Evolutionary conservation across 2,888 invertebrate species (phyloP), one percentile per base, ranked within the genome.

Genomic region (Watsonalla cultraria): DNA sequence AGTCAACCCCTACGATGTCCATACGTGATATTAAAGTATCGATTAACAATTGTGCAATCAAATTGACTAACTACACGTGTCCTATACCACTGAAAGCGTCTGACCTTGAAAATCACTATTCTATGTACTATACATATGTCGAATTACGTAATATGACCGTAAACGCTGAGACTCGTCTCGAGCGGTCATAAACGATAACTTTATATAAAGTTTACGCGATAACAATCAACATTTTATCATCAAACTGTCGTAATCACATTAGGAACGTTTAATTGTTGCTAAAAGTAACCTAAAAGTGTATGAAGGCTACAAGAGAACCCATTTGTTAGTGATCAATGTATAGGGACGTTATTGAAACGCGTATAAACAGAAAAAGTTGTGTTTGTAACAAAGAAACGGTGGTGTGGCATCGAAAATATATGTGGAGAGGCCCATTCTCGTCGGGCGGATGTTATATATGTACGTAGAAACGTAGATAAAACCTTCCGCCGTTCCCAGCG

Each of bases 381-480:
- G 83, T 80, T 78, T 79, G 53, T 54, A 81, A 87, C 86, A 85
- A 89, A 86, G 84, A 80, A 72, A 70, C 68, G 82, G 78, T 79
- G 78, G 67, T 76, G 72, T 78, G 72, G 78, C 74, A 78, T 88
- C 85, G 78, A 84, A 87, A 88, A 84, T 86, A 86, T 77, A 80
- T 81, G 77, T 80, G 74, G 79, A 79, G 84, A 87, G 86, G 88
- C 87, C 87, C 86, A 80, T 75, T 72, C 42, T 11, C 72, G 74
- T 82, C 80, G 86, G 80, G 82, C 90, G 90, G 90, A 90, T 90
- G 87, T 86, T 82, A 81, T 88, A 88, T 88, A 89, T 86, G 83
- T 89, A 89, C 84, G 88, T 89, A 90, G 90, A 89, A 89, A 89
- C 84, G 88, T 89, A 90, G 90, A 89, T 90, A 89, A 90, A 90